Base-by-base conservation (phyloP, 2,888 invertebrate species). In the Gonocerus acuteangulatus region DNA sequence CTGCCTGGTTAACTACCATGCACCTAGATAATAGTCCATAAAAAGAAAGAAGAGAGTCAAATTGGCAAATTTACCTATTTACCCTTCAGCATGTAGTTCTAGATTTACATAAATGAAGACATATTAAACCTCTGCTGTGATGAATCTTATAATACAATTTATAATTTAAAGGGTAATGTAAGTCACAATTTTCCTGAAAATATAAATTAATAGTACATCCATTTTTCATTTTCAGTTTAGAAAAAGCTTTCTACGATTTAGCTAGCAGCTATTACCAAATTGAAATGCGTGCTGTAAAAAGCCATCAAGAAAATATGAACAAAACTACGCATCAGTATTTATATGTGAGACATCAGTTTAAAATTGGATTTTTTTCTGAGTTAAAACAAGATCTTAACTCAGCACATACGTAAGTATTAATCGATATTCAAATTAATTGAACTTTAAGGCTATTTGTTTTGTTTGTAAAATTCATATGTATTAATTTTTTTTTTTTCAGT, bases 311-410 rank as follows among this genome's bases (percentile, higher is more conserved):
- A 72, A 88, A 91, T 71, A 80, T 95, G 34, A 93, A 93, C 69
- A 91, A 91, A 76, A 88, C 87, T 11, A 86, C 87, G 18, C 95
- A 96, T 75, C 91, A 90, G 73, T 87, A 89, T 70, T 79, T 99
- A 57, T 90, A 89, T 78, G 93, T 97, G 22, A 78, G 99, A 32
- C 96, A 97, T 77, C 92, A 95, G 72, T 96, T 95, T 73, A 99
- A 99, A 77, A 84, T 96, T 74, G 99, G 89, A 0, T 96, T 95
- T 76, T 83, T 95, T 57, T 89, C 90, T 71, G 99, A 99, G 76
- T 76, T 99, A 65, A 87, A 89, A 70, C 93, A 95, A 73, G 97
- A 96, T 72, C 79, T 84, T 68, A 85, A 83, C 71, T 85, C 87
- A 0, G 92, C 95, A 13, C 83, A 90, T 69, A 90, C 89, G 81